phyloP scores from a whole-genome alignment of 1,140 invertebrate genomes.

The Musca vetustissima region DNA sequence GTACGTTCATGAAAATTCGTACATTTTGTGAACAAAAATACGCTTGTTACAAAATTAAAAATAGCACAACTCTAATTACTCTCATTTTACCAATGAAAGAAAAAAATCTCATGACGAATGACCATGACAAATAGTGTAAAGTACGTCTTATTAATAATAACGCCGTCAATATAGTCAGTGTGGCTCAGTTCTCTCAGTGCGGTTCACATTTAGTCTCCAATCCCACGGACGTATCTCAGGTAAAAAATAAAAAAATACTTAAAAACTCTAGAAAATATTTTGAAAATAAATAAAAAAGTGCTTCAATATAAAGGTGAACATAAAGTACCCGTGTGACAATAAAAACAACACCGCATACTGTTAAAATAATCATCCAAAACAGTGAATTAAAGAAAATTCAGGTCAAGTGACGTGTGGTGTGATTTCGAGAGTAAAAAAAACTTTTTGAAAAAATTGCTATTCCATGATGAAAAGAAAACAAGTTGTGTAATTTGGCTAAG shows the following conservation, averaged over 20 bases:
- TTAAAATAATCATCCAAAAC: neutral
- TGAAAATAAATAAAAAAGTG: neutral
- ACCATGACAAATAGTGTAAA: too few relatives aligned
- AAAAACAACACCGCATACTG: neutral
- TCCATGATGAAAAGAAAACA: neutral
- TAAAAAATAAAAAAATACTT: conserved; percentile 14
- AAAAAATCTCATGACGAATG: too few relatives aligned
- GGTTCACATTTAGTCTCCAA: neutral
- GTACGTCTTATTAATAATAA: too few relatives aligned
- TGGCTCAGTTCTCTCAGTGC: neutral
- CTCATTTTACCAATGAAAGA: too few relatives aligned
- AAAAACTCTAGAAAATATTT: neutral
- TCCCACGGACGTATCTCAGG: conserved; percentile 9
- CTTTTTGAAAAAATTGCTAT: neutral
- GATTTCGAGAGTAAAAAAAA: neutral
- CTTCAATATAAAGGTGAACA: neutral
- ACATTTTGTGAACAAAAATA: too few relatives aligned
- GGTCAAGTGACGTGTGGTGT: conserved; percentile 18
- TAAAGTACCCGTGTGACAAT: neutral
- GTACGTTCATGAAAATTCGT: too few relatives aligned
- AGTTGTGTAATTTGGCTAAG: conserved; percentile 11
- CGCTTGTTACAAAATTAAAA: too few relatives aligned
- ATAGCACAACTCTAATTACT: too few relatives aligned
- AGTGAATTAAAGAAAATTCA: neutral
- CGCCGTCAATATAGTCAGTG: neutral